Conservation (phyloP, 2,888 invertebrate species). For the Xestia c-nigrum region DNA sequence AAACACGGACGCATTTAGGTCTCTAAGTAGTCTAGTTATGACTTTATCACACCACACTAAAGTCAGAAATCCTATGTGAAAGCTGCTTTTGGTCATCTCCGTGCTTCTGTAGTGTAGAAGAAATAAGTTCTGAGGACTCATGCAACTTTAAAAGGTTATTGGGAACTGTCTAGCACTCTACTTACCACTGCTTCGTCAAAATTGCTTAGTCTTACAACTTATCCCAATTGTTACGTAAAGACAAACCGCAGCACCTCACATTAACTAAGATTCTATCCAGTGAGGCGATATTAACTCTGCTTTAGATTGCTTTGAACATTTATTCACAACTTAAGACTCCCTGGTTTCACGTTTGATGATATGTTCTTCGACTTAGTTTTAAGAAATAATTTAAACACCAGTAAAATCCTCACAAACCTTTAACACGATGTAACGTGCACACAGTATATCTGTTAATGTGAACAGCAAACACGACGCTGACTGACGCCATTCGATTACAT, state of each 20-base stretch:
- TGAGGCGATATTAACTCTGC: not conserved
- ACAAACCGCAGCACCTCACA: not conserved
- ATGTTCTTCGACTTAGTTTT: not conserved
- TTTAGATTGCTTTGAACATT: not conserved
- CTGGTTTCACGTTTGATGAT: not conserved
- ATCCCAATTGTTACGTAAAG: not conserved
- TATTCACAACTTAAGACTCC: not conserved
- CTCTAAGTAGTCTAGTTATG: not conserved
- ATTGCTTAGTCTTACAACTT: constrained; percentile 3
- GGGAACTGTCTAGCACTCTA: constrained; percentile 9
- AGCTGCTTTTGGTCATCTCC: not conserved
- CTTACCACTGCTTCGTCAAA: constrained; percentile 18
- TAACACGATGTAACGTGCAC: constrained; percentile 47
- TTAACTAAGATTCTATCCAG: not conserved
- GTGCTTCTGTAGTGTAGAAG: not conserved
- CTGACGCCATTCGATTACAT: constrained; percentile 57
- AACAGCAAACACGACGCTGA: constrained; percentile 60
- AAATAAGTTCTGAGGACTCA: not conserved
- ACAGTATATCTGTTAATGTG: constrained; percentile 60
- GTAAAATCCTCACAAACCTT: constrained; percentile 52
- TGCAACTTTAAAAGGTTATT: too few species aligned
- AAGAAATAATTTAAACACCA: constrained; percentile 18
- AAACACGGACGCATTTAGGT: not conserved
- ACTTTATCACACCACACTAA: not conserved
- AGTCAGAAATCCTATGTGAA: not conserved